phyloP scores from a whole-genome alignment of 2,888 invertebrate species.

The Adineta ricciae region DNA sequence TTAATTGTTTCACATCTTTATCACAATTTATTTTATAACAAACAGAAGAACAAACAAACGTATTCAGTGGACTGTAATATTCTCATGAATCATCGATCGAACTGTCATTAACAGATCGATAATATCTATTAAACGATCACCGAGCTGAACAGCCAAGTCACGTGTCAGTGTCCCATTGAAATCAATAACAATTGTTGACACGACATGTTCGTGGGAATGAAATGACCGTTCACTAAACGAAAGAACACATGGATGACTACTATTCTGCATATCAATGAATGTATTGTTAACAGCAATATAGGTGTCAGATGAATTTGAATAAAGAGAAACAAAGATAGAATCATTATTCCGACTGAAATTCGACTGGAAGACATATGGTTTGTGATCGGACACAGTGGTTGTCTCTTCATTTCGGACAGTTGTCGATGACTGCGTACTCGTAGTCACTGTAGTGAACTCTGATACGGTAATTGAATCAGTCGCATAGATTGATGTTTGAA shows the following conservation, averaged over 20 bases:
- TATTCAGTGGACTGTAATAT: background rate
- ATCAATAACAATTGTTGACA: background rate
- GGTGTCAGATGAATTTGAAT: background rate
- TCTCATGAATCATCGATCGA: background rate
- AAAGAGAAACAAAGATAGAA: background rate
- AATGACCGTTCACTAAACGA: background rate
- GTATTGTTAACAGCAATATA: background rate
- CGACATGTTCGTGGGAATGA: background rate
- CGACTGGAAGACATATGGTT: background rate
- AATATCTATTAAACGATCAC: background rate
- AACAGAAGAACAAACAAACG: too few relatives aligned
- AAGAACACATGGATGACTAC: background rate
- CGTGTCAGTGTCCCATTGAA: background rate
- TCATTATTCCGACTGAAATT: background rate
- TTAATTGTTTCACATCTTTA: too few relatives aligned
- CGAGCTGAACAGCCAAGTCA: background rate
- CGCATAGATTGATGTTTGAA: background rate
- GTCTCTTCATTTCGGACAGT: background rate
- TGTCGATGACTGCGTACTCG: background rate
- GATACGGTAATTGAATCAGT: background rate
- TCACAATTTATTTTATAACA: too few relatives aligned
- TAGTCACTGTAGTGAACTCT: background rate
- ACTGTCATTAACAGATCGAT: background rate
- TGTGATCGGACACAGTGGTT: background rate
- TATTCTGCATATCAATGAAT: background rate